Base-by-base conservation (phyloP, 2,888 invertebrate species). In the Macrosiphum euphorbiae region DNA sequence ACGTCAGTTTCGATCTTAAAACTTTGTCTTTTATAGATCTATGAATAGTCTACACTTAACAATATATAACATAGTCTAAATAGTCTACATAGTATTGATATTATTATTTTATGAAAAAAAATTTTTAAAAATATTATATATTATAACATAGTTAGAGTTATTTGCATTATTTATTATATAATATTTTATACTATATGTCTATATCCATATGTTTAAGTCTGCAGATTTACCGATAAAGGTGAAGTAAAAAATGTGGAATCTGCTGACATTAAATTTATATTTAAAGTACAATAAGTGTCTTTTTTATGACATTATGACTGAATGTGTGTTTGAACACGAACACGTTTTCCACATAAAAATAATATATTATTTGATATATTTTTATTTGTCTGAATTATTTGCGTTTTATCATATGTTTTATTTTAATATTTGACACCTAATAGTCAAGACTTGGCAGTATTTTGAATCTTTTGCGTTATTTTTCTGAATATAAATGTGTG, bases 361-460 rank as follows among this genome's bases (percentile, higher is more conserved):
- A 58, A 67, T 44, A 67, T 28, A 44, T 28, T 78, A 28, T 78
- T 67, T 5, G 28, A 47, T 47, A 50, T 11, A 35, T 67, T 47
- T 47, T 50, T 67, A 28, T 67, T 26, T 0, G 28, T 91, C 55
- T 41, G 11, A 47, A 24, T 52, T 41, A 7, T 84, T 55, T 1
- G 35, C 13, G 0, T 61, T 89, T 89, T 61, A 55, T 55, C 20
- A 20, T 55, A 55, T 55, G 20, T 55, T 55, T 13, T 55, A 41
- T 47, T 61, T 88, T 41, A 24, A 61, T 47, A 61, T n/a, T 89
- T 41, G 61, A 44, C 85, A 55, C 78, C 35, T 90, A 35, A 90
- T 67, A n/a, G 50, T 90, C 78, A 84, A 91, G 84, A 91, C 91
- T 84, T 91, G 91, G 55, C 91, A 91, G 58, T 91, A n/a, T 85